Percentiles rank a stretch among this genome's conserved stretches.
Conservation (phyloP, 2,113 vertebrate species). For the Polypterus senegalus region DNA sequence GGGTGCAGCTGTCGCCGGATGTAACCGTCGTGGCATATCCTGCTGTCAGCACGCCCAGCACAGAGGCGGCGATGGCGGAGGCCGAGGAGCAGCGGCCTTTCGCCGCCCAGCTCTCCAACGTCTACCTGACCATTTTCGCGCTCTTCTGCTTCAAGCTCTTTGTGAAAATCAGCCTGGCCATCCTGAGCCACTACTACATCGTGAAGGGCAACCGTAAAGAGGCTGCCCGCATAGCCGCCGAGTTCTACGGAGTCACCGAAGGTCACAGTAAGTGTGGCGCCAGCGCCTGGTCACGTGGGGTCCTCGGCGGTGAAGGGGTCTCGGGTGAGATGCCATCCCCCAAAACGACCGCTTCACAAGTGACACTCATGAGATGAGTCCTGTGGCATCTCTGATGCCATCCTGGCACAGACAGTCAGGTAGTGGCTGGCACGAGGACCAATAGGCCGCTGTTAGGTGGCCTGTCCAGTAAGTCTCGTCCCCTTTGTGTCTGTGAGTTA, state of each 20-base stretch:
- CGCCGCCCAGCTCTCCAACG: constrained; percentile 74
- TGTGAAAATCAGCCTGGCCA: constrained; percentile 87
- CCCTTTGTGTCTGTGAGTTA: too few relatives aligned
- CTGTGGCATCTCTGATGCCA: too few relatives aligned
- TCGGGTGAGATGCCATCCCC: too few relatives aligned
- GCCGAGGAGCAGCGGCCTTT: constrained; percentile 75
- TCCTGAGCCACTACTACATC: constrained; percentile 90
- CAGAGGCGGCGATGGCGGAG: constrained; percentile 58
- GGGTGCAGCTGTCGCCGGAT: constrained; percentile 60
- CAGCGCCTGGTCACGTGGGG: constrained; percentile 16
- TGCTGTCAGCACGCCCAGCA: constrained; percentile 48
- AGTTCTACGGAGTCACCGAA: constrained; percentile 83
- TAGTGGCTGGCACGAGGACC: too few relatives aligned
- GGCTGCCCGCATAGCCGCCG: constrained; percentile 84
- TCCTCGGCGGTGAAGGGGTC: too few relatives aligned
- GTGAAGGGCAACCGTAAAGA: constrained; percentile 90
- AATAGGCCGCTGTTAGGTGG: too few relatives aligned
- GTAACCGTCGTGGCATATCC: constrained; percentile 51
- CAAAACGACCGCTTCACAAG: too few relatives aligned
- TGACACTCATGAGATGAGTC: too few relatives aligned
- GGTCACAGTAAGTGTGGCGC: constrained; percentile 63
- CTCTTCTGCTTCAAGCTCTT: constrained; percentile 97
- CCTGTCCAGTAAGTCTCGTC: too few relatives aligned
- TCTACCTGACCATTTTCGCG: constrained; percentile 90
- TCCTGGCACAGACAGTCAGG: too few relatives aligned